These are phyloP conservation scores for Perithous albicinctus DNA, from an alignment of 2,888 invertebrate species.

Conservation along the genomic window DNA sequence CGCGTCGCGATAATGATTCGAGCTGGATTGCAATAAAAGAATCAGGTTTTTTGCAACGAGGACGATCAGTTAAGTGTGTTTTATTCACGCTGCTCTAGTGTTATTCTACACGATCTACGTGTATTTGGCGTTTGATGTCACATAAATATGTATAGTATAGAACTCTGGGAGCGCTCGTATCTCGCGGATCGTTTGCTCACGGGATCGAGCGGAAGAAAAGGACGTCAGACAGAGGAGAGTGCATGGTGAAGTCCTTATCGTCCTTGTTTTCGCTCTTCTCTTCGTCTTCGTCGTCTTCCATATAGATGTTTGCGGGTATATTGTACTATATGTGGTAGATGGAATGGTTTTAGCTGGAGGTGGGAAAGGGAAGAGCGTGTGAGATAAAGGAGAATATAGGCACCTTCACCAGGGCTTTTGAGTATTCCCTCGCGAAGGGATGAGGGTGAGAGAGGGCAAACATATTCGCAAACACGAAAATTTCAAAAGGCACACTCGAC, in stretches of 20 bases:
- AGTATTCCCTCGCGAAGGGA: constrained; percentile 22
- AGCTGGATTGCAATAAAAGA: constrained; percentile 61
- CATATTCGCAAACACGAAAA: constrained; percentile 84
- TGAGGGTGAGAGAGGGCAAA: constrained; percentile 67
- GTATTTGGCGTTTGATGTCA: constrained; percentile 2
- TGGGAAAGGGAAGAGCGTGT: constrained; percentile 66
- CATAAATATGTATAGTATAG: constrained; percentile 29
- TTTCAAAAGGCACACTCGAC: constrained; percentile 84
- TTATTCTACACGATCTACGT: constrained; percentile 19
- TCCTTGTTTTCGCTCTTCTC: constrained; percentile 31
- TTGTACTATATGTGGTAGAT: not conserved
- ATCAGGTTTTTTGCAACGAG: constrained; percentile 65
- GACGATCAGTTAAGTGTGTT: constrained; percentile 67
- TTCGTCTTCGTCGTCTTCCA: constrained; percentile 12
- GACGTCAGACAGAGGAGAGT: constrained; percentile 60
- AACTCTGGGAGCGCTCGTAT: constrained; percentile 73
- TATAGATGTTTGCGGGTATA: too few relatives aligned
- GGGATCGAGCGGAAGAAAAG: constrained; percentile 46
- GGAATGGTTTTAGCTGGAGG: constrained; percentile 41
- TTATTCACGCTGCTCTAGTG: constrained; percentile 49
- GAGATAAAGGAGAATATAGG: constrained; percentile 66
- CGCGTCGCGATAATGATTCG: constrained; percentile 67
- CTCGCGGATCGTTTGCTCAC: constrained; percentile 79
- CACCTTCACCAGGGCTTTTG: constrained; percentile 7
- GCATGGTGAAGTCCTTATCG: constrained; percentile 53